Conservation (phyloP, 2,797 vertebrate genomes). For the Fringilla coelebs region DNA sequence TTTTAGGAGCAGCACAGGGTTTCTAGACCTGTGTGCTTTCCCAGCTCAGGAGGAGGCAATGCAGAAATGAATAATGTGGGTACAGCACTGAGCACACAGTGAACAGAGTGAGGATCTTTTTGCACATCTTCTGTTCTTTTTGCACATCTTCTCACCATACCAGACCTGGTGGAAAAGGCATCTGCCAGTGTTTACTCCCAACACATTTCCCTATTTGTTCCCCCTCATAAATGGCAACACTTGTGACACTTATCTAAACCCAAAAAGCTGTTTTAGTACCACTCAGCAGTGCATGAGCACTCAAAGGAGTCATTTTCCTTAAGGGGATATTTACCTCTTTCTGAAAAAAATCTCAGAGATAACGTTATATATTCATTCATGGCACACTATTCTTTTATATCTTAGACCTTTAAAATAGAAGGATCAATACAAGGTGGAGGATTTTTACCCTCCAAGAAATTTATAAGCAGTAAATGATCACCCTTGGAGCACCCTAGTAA, state of each 20-base stretch:
- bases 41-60: background rate
- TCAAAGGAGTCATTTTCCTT: background rate
- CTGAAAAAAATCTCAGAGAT: background rate
- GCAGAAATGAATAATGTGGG: background rate
- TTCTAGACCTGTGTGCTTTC: background rate
- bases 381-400: background rate
- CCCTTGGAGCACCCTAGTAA: background rate
- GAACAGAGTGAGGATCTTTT: background rate
- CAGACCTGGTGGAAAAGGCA: background rate
- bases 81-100: background rate
- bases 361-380: background rate
- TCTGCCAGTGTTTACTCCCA: background rate
- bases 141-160: background rate
- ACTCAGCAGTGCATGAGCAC: background rate
- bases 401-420: background rate
- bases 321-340: background rate
- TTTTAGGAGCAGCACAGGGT: background rate
- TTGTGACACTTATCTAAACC: background rate
- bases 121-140: background rate
- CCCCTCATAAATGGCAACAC: background rate
- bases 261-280: background rate
- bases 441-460: background rate
- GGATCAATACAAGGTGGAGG: background rate
- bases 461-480: background rate
- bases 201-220: background rate